Percentiles rank a stretch among this genome's conserved stretches.
Conservation (phyloP, 2,797 vertebrate genomes). For the Tenualosa ilisha region DNA sequence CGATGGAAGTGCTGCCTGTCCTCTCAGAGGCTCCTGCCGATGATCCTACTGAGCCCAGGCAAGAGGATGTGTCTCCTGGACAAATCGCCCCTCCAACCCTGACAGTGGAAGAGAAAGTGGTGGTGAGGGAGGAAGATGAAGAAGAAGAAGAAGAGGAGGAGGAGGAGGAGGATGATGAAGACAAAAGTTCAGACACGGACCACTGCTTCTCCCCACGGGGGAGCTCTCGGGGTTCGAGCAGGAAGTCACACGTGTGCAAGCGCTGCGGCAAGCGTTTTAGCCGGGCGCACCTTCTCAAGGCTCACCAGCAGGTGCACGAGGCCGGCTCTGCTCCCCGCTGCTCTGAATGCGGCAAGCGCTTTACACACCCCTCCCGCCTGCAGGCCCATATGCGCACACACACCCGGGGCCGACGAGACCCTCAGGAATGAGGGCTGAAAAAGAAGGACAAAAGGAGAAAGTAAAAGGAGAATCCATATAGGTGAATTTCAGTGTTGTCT, state of each 20-base stretch:
- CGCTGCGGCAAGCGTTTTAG: conserved; percentile 74
- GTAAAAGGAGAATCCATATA: background rate
- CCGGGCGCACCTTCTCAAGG: conserved; percentile 69
- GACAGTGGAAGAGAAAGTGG: conserved; percentile 50
- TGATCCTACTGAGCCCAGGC: background rate
- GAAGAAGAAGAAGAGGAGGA: conserved; percentile 47
- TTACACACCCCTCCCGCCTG: conserved; percentile 68
- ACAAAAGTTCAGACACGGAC: conserved; percentile 53
- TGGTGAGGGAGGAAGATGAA: conserved; percentile 39
- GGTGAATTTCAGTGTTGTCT: conserved; percentile 15
- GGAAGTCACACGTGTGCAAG: conserved; percentile 69
- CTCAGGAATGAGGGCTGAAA: background rate
- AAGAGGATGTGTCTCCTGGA: background rate
- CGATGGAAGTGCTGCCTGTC: conserved; percentile 55
- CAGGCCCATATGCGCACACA: conserved; percentile 65
- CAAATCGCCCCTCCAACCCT: background rate
- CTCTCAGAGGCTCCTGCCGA: conserved; percentile 33
- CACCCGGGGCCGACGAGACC: background rate
- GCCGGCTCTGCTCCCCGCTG: conserved; percentile 47
- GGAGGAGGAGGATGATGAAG: conserved; percentile 56
- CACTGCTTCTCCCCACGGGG: background rate
- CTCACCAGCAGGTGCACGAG: conserved; percentile 70
- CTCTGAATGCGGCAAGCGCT: conserved; percentile 68
- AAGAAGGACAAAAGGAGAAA: background rate
- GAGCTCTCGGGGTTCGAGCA: conserved; percentile 46